Conservation (phyloP, 2,888 invertebrate species). For the Lasiommata megera region DNA sequence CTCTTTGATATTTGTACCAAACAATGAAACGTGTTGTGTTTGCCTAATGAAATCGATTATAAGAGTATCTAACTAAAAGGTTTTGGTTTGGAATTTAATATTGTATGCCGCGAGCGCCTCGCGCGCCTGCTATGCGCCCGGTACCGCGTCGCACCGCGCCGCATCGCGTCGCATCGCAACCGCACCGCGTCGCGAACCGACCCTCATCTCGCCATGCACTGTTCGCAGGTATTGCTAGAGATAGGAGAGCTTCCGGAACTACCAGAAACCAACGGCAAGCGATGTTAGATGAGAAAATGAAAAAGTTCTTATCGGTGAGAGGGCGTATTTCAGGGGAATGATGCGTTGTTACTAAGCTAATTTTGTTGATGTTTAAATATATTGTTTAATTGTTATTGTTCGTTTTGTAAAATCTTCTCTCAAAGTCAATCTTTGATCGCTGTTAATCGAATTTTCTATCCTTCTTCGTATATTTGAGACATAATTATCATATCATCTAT, state of each 20-base stretch:
- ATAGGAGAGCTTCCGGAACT: conserved; percentile 83
- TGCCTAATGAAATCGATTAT: conserved; percentile 1
- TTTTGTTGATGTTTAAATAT: conserved; percentile 66
- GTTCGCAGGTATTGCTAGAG: conserved; percentile 81
- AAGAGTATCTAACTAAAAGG: background rate
- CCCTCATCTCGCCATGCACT: conserved; percentile 70
- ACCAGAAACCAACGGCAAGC: conserved; percentile 91
- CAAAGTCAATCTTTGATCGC: conserved; percentile 65
- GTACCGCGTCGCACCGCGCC: conserved; percentile 36
- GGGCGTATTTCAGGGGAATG: conserved; percentile 54
- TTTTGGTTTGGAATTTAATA: conserved; percentile 8
- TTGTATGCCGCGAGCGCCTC: conserved; percentile 49
- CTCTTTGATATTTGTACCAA: conserved; percentile 29
- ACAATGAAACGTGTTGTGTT: background rate
- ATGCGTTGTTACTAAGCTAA: conserved; percentile 70
- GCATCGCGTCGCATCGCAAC: background rate
- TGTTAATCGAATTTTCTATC: conserved; percentile 45
- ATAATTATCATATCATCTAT: conserved; percentile 30
- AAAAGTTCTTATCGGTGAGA: conserved; percentile 96
- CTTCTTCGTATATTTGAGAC: conserved; percentile 34
- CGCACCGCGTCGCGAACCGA: conserved; percentile 38
- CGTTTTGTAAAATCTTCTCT: conserved; percentile 60
- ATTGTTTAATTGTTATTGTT: conserved; percentile 48
- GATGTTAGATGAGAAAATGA: conserved; percentile 95
- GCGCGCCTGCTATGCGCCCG: conserved; percentile 64